Evolutionary conservation across 2,797 vertebrate genomes (phyloP).

Genomic region (Triplophysa bombifrons): DNA sequence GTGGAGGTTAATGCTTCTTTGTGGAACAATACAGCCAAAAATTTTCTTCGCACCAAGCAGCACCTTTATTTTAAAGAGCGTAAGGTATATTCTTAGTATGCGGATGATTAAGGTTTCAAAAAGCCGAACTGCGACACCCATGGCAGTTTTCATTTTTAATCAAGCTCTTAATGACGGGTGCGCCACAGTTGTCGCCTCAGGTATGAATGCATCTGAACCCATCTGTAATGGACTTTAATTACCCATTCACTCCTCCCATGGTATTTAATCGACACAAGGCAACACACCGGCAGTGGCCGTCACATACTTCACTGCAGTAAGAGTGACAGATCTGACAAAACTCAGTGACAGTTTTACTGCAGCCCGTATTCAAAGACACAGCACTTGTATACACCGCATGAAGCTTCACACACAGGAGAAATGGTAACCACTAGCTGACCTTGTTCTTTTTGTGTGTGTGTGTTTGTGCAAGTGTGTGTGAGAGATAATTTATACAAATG

Average conservation of each 20-base stretch:
- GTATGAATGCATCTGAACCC: conserved; percentile 23
- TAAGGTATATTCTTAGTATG: not conserved
- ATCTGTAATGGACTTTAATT: conserved; percentile 43
- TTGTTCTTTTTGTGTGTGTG: conserved; percentile 33
- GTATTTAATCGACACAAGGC: conserved; percentile 25
- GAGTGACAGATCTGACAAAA: conserved; percentile 50
- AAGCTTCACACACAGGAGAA: conserved; percentile 12
- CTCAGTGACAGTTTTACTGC: conserved; percentile 43
- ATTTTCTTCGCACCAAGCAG: no score
- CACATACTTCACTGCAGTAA: conserved; percentile 16
- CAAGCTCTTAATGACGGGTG: not conserved
- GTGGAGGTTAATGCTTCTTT: no score
- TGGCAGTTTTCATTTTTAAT: conserved; percentile 9
- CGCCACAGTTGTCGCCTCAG: conserved; percentile 28
- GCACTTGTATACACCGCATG: not conserved
- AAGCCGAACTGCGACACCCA: not conserved
- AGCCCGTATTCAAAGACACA: conserved; percentile 18
- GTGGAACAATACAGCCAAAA: no score
- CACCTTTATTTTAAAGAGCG: no score
- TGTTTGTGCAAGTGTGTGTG: conserved; percentile 25
- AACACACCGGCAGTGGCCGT: conserved; percentile 20
- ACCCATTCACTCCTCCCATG: conserved; percentile 21
- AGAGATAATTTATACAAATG: conserved; percentile 76
- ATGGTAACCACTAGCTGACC: conserved; percentile 60
- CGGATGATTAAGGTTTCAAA: not conserved